A percentile compares a stretch with the other conserved stretches of the same genome.
Conservation (phyloP, 2,888 invertebrate species). For the Leucania comma region DNA sequence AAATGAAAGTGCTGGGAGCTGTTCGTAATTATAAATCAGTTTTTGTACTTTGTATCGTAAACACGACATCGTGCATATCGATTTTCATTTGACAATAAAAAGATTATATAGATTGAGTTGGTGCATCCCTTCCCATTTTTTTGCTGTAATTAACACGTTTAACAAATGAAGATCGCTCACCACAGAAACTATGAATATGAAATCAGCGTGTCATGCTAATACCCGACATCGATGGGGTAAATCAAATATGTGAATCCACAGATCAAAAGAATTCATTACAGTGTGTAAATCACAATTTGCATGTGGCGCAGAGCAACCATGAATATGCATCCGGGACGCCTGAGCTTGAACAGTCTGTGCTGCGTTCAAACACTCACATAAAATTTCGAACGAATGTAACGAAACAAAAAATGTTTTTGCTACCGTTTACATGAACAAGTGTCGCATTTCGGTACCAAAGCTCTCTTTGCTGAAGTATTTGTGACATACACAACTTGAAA, state of each 20-base stretch:
- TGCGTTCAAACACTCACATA: conserved; percentile 73
- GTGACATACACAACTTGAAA: conserved; percentile 47
- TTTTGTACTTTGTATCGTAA: conserved; percentile 50
- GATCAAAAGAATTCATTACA: conserved; percentile 91
- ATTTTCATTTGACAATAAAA: conserved; percentile 44
- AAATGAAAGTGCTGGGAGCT: conserved; percentile 52
- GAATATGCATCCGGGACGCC: conserved; percentile 88
- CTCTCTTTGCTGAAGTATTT: conserved; percentile 50
- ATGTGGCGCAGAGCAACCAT: conserved; percentile 87
- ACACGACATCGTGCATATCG: conserved; percentile 34
- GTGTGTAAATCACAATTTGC: conserved; percentile 91
- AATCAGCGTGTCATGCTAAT: conserved; percentile 87
- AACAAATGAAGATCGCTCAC: conserved; percentile 76
- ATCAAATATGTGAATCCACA: conserved; percentile 90
- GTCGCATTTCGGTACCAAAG: conserved; percentile 36
- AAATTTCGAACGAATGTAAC: conserved; percentile 52
- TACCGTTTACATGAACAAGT: conserved; percentile 16
- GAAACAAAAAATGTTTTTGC: conserved; percentile 17
- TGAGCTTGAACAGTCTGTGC: conserved; percentile 85
- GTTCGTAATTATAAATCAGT: conserved; percentile 49
- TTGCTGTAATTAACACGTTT: conserved; percentile 70
- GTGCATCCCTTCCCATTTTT: conserved; percentile 35
- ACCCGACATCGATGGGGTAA: conserved; percentile 88
- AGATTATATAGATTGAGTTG: conserved; percentile 15
- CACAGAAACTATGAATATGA: conserved; percentile 88